Conservation (phyloP, 1,140 invertebrate genomes). For the Ceratoteleas bidentatus region DNA sequence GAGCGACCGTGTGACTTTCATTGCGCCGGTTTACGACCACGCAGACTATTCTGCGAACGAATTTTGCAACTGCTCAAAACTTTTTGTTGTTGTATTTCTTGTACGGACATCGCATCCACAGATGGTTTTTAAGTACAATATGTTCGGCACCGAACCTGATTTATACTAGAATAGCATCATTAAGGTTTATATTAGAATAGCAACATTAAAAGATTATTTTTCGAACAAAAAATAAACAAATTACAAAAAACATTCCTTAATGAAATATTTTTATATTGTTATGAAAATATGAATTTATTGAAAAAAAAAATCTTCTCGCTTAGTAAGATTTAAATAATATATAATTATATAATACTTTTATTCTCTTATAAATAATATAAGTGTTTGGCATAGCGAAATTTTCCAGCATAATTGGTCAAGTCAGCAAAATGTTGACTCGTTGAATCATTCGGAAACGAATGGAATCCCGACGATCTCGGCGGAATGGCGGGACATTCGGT, state of each 20-base stretch:
- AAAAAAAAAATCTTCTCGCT: no score
- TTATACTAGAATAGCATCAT: no score
- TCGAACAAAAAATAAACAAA: no score
- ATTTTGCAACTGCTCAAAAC: conserved; percentile 41
- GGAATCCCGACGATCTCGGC: conserved; percentile 38
- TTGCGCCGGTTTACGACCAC: conserved; percentile 51
- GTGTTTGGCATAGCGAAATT: not conserved
- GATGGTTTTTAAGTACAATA: not conserved
- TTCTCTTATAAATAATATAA: not conserved
- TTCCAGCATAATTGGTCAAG: not conserved
- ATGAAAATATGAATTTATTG: no score
- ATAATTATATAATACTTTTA: no score
- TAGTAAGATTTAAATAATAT: no score
- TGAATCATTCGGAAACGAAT: conserved; percentile 13
- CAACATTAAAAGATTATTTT: no score
- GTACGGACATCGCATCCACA: not conserved
- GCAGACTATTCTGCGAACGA: conserved; percentile 45
- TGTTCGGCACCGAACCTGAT: no score
- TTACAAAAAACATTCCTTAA: no score
- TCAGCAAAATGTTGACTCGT: conserved; percentile 1
- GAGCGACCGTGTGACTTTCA: conserved; percentile 60
- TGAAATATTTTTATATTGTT: no score
- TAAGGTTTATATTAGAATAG: no score
- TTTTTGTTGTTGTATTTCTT: conserved; percentile 10
- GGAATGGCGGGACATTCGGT: conserved; percentile 37